Percentiles rank a stretch among this genome's conserved stretches.
Evolutionary conservation across 2,113 vertebrate genomes (phyloP).

Genomic region (Malurus melanocephalus): DNA sequence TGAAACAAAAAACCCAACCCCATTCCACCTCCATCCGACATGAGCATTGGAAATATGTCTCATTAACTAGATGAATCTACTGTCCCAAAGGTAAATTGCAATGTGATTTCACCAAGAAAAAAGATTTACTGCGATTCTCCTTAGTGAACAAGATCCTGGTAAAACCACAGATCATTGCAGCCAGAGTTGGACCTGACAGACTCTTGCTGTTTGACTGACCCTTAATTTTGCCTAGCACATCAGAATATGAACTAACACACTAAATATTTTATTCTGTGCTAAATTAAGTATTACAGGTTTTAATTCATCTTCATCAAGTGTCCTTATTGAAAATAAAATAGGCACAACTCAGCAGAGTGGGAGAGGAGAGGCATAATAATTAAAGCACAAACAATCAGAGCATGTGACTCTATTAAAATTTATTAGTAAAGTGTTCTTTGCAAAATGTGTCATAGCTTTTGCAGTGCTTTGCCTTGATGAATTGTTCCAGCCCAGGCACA

Average conservation of each 20-base stretch:
- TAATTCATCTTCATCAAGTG: conserved; percentile 8
- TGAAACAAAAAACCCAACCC: not conserved
- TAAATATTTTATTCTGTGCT: conserved; percentile 22
- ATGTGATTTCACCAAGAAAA: not conserved
- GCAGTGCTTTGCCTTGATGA: not conserved
- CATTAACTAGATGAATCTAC: not conserved
- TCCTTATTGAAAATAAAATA: not conserved
- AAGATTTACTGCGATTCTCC: not conserved
- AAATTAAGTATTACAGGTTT: not conserved
- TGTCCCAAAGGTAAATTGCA: not conserved
- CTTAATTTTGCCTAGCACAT: not conserved
- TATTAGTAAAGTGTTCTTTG: not conserved
- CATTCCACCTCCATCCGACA: not conserved
- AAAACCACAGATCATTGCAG: not conserved
- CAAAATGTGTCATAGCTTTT: not conserved
- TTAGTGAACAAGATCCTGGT: not conserved
- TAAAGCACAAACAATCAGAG: not conserved
- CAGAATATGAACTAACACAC: not conserved
- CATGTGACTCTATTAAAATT: not conserved
- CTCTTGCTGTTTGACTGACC: not conserved
- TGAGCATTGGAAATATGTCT: not conserved
- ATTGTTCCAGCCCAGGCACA: not conserved
- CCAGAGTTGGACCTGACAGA: not conserved
- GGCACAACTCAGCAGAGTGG: not conserved
- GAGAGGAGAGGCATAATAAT: not conserved